Percentiles rank a stretch among this genome's conserved stretches.
These are phyloP conservation scores for Epizoanthus ramosus DNA, from an alignment of 92 coral and sea anemone species.

Conservation along the genomic window DNA sequence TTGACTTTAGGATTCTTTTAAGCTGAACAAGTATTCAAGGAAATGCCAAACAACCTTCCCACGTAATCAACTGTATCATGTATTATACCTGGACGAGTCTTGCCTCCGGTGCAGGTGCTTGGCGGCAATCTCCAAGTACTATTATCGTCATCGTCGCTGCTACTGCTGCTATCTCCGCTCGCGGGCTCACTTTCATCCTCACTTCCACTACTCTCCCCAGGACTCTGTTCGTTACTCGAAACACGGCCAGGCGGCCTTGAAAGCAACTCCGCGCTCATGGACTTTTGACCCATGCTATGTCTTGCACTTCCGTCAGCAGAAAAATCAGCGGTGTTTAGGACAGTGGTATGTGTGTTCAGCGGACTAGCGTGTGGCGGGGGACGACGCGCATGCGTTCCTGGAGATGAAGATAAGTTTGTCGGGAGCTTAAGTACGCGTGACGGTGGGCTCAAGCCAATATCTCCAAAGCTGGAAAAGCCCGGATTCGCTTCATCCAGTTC, in stretches of 20 bases:
- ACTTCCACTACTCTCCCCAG: constrained; percentile 62
- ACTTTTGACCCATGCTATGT: constrained; percentile 43
- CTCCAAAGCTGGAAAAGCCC: constrained; percentile 40
- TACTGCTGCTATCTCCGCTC: constrained; percentile 60
- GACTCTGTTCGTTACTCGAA: constrained; percentile 56
- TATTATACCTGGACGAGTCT: constrained; percentile 67
- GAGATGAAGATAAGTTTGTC: constrained; percentile 35
- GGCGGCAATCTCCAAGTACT: constrained; percentile 52
- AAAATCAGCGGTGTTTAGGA: constrained; percentile 70
- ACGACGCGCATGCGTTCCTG: constrained; percentile 55
- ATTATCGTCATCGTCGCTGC: constrained; percentile 31
- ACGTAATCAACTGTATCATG: no score
- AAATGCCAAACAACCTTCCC: no score
- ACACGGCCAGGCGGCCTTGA: constrained; percentile 39
- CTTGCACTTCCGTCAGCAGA: constrained; percentile 39
- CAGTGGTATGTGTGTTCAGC: constrained; percentile 74
- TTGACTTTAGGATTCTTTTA: no score
- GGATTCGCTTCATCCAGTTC: constrained; percentile 35
- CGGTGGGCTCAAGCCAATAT: constrained; percentile 42
- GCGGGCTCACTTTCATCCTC: constrained; percentile 78
- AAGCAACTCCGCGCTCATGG: constrained; percentile 31
- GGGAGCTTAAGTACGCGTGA: constrained; percentile 48
- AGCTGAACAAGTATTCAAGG: no score
- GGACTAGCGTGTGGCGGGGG: constrained; percentile 71
- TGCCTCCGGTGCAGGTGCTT: constrained; percentile 78